These are phyloP conservation scores for Pungitius pungitius DNA, from an alignment of 2,113 vertebrate genomes.

Conservation along the genomic window DNA sequence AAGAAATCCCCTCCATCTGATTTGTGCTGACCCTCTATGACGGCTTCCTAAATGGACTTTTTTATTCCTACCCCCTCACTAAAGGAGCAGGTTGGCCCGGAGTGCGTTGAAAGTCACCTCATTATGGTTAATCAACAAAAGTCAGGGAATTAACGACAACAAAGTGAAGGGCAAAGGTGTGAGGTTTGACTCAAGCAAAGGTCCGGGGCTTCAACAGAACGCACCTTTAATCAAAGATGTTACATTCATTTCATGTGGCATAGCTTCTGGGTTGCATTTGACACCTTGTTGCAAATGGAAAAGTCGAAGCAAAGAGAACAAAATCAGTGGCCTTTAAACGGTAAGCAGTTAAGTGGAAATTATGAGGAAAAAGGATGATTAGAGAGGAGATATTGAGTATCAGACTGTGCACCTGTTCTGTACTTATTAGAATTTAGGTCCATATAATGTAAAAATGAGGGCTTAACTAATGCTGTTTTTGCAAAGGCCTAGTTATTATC, in stretches of 20 bases:
- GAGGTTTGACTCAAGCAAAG: constrained; percentile 48
- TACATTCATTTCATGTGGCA: constrained; percentile 56
- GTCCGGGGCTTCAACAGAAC: constrained; percentile 52
- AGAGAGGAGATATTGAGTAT: constrained; percentile 40
- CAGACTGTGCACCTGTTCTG: constrained; percentile 53
- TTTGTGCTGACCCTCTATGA: constrained; percentile 75
- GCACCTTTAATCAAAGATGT: constrained; percentile 57
- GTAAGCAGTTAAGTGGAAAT: constrained; percentile 56
- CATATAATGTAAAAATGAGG: constrained; percentile 53
- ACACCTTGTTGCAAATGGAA: constrained; percentile 35
- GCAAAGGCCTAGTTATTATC: constrained; percentile 58
- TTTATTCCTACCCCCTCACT: constrained; percentile 61
- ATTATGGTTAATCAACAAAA: constrained; percentile 80
- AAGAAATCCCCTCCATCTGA: constrained; percentile 78
- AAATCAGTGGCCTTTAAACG: constrained; percentile 42
- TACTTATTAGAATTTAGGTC: constrained; percentile 66
- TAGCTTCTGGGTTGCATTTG: constrained; percentile 36
- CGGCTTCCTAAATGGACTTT: constrained; percentile 66
- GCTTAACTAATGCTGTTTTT: constrained; percentile 47
- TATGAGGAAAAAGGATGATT: constrained; percentile 51
- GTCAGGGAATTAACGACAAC: constrained; percentile 70
- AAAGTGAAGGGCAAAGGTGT: constrained; percentile 57
- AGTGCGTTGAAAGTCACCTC: constrained; percentile 68
- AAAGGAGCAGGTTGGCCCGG: constrained; percentile 54
- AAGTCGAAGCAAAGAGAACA: constrained; percentile 11